Evolutionary conservation across 2,888 invertebrate species (phyloP), one percentile per base, ranked within the genome.

Genomic region (Lochmaea crataegi): DNA sequence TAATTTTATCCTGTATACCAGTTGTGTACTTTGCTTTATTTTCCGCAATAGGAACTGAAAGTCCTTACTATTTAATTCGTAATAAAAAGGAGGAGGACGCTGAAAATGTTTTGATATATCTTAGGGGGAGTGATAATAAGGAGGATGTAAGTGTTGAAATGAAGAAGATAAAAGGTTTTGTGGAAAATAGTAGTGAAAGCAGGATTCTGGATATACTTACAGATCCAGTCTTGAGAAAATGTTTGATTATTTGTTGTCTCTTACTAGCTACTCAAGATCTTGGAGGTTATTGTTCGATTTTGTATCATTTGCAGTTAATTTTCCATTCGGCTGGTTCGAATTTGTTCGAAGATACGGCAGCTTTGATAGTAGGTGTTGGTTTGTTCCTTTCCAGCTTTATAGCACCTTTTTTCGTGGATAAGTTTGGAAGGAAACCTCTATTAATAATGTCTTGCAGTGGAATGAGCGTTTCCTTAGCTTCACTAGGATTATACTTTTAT

Each of bases 21-120:
- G 74, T 88, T 0, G 79, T 89, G 0, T 92, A 94, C 80, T 80
- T 88, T 9, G 58, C 88, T 10, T 73, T 85, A 16, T 82, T 83
- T 70, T 91, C 93, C 84, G 89, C 91, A 82, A 90, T 92, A 77
- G 92, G 94, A 89, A 94, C 94, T 0, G 96, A 96, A 83, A 92
- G 94, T 0, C 96, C 96, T 0, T 91, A 92, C 72, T 93, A 90
- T 80, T 88, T 91, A 48, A 86, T 93, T 1, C 86, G 87, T 45
- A 89, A 91, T 84, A 90, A 92, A 38, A 85, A 89, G 72, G 86
- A 85, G 0, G 86, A 89, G 0, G 90, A 92, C 0, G 96, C 96
- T 0, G 85, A 91, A 0, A 85, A 87, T 0, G 88, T 94, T 14
- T 85, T 96, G 76, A 87, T 90, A 65, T 91, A 88, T 77, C 87